A percentile compares a stretch with the other conserved stretches of the same genome.
These are phyloP conservation scores for Bombyx huttoni DNA, from an alignment of 2,888 invertebrate species.

Conservation along the genomic window DNA sequence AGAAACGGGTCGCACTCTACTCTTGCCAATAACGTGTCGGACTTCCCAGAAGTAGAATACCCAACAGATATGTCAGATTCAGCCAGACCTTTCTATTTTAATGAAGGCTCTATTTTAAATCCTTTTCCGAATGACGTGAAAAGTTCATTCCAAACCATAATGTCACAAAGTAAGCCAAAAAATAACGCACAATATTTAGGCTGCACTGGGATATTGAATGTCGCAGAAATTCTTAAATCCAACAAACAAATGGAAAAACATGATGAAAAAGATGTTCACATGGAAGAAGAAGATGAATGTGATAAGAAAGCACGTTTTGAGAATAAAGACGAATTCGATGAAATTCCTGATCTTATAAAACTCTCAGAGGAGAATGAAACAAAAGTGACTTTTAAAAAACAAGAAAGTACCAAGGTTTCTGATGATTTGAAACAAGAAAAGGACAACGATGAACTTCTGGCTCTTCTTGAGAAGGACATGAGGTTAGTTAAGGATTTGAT, in stretches of 20 bases:
- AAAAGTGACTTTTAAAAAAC: no score
- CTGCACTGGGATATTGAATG: background rate
- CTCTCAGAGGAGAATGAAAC: no score
- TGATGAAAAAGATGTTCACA: no score
- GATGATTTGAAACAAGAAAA: no score
- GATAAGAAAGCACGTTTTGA: no score
- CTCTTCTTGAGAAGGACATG: no score
- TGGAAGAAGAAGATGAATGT: no score
- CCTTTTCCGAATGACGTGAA: conserved; percentile 38
- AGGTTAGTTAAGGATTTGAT: no score
- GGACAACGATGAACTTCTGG: no score
- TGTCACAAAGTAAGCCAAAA: background rate
- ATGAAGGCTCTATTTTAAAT: conserved; percentile 16
- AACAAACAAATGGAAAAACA: background rate
- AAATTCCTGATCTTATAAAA: no score
- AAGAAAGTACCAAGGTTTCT: no score
- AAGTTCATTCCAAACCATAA: conserved; percentile 13
- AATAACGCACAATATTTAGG: background rate
- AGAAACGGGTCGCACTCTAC: conserved; percentile 9
- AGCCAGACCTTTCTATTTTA: conserved; percentile 36
- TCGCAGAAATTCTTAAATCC: background rate
- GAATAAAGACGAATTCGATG: no score
- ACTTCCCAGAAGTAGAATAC: conserved; percentile 30
- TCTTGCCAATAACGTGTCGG: conserved; percentile 5
- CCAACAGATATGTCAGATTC: conserved; percentile 29